Evolutionary conservation across 2,113 vertebrate species (phyloP), one percentile per base, ranked within the genome.

Genomic region (Sorex araneus): DNA sequence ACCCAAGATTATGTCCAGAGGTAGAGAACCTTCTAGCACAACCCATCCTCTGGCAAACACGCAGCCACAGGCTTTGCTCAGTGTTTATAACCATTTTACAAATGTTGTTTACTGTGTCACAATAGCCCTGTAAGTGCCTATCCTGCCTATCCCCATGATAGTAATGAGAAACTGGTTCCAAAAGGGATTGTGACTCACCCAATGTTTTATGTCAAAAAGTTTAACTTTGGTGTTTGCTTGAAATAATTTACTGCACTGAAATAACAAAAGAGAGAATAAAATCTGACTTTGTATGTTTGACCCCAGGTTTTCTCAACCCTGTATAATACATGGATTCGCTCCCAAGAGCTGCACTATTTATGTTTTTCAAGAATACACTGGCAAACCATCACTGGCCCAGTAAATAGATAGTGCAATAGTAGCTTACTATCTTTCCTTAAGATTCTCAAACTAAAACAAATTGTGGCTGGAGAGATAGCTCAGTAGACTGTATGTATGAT

Each of bases 281-380:
- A 74, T 28, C 54, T 9, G 8, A 63, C 34, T 67, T 12, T 21
- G 8, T 25, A 45, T 45, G 13, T 40, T 81, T 66, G 43, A 43
- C 28, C 19, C 32, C 36, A 54, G 25, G n/a, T 84, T 93, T 92
- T 81, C 75, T 66, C 88, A 76, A 69, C 87, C 32, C 89, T 81
- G 5, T 2, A 67, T 54, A 71, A 81, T 32, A 23, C 18, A 67
- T 27, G 11, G 34, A 87, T 82, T 95, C 27, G 87, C 93, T 89
- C 36, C 67, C 15, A 92, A 89, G 43, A 84, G 25, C 2, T 27
- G 16, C 73, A 78, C 84, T 80, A 32, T 84, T 73, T 75, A 16
- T 11, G 25, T 15, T 90, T 54, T 67, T 69, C 19, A 89, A 81
- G 18, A 93, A 87, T 12, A 87, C 0, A 57, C 19, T 8, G 40